Percentiles rank a stretch among this genome's conserved stretches.
phyloP scores from a whole-genome alignment of 1,140 invertebrate species.

The Pogonomyrmex californicus region DNA sequence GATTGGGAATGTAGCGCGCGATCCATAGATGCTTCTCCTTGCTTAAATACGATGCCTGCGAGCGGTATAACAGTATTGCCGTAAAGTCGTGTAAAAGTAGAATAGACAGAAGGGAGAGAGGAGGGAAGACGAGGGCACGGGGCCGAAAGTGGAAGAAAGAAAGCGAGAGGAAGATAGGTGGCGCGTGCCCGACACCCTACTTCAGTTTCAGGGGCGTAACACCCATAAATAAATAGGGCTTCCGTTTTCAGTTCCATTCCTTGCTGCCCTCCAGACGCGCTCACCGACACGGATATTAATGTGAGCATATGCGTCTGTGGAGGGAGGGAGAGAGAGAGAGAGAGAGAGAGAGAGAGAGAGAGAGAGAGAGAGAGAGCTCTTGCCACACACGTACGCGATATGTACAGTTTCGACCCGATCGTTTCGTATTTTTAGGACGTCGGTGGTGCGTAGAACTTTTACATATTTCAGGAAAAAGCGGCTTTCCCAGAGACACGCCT shows the following conservation, averaged over 20 bases:
- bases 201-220: slow-evolving; percentile 82
- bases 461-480: slow-evolving; percentile 84
- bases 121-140: background rate
- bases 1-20: slow-evolving; percentile 14
- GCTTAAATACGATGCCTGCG: slow-evolving; percentile 54
- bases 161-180: slow-evolving; percentile 73
- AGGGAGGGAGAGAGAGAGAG: background rate
- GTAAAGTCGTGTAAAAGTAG: slow-evolving; percentile 61
- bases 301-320: slow-evolving; percentile 50
- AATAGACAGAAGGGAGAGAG: slow-evolving; percentile 40
- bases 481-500: slow-evolving; percentile 68
- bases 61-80: slow-evolving; percentile 51
- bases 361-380: slow-evolving; percentile 6
- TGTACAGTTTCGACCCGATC: slow-evolving; percentile 53
- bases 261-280: slow-evolving; percentile 63
- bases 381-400: slow-evolving; percentile 50
- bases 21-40: slow-evolving; percentile 45
- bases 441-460: slow-evolving; percentile 77
- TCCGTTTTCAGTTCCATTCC: slow-evolving; percentile 81
- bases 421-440: slow-evolving; percentile 81
- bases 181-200: slow-evolving; percentile 84
- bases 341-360: background rate
- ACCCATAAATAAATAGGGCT: slow-evolving; percentile 85
- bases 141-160: slow-evolving; percentile 70
- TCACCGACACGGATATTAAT: slow-evolving; percentile 66